These are phyloP conservation scores for Meloidogyne hapla DNA, from an alignment of 1,140 invertebrate genomes.

Conservation along the genomic window DNA sequence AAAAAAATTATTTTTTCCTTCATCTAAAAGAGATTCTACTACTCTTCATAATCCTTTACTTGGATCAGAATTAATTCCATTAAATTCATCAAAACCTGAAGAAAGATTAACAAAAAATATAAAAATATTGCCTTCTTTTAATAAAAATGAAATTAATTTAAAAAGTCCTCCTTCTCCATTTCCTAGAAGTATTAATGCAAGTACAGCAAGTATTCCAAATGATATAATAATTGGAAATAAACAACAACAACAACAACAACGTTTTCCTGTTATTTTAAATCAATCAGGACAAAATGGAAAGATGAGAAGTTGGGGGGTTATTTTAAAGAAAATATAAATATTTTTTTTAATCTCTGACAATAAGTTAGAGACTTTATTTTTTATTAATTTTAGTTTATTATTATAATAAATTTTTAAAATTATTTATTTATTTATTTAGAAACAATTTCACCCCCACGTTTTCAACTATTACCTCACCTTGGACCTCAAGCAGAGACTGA, in stretches of 20 bases:
- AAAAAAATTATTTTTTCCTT: neutral
- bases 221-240: conserved; percentile 20
- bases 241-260: conserved; percentile 28
- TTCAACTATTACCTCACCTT: conserved; percentile 27
- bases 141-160: neutral
- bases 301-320: neutral
- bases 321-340: no score
- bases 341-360: no score
- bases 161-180: conserved; percentile 3
- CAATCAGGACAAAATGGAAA: neutral
- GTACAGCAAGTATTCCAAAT: neutral
- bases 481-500: conserved; percentile 37
- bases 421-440: neutral
- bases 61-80: neutral
- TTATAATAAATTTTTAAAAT: neutral
- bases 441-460: conserved; percentile 32
- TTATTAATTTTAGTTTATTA: no score
- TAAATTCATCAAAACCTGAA: neutral
- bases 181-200: neutral
- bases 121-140: neutral
- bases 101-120: neutral
- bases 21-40: neutral
- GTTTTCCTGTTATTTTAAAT: neutral
- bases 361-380: no score
- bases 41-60: neutral